phyloP scores from a whole-genome alignment of 2,797 vertebrate genomes.

The Oreortyx pictus region DNA sequence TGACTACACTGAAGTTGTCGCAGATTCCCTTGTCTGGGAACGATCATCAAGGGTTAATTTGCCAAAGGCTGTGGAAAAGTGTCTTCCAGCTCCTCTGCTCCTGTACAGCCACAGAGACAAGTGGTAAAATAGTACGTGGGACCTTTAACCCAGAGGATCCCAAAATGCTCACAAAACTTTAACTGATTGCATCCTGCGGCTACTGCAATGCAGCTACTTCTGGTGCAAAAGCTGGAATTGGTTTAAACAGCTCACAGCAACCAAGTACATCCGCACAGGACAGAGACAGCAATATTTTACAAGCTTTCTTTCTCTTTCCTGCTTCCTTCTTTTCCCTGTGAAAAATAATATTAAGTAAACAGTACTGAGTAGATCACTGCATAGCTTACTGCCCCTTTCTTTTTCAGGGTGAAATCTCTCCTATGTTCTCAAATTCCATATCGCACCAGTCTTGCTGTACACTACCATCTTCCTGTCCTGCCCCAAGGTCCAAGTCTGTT shows the following conservation, averaged over 20 bases:
- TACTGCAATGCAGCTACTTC: conserved; percentile 62
- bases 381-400: background rate
- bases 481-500: background rate
- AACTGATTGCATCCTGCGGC: conserved; percentile 27
- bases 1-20: background rate
- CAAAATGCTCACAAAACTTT: background rate
- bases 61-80: background rate
- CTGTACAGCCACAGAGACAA: background rate
- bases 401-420: background rate
- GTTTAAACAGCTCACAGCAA: conserved; percentile 36
- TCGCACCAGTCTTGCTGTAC: background rate
- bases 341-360: background rate
- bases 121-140: rapidly evolving
- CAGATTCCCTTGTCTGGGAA: background rate
- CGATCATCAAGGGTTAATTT: conserved; percentile 17
- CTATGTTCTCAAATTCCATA: background rate
- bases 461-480: rapidly evolving
- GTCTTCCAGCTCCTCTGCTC: background rate
- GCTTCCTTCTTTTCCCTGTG: background rate
- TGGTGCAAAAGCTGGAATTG: conserved; percentile 49
- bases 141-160: background rate
- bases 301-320: background rate
- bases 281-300: background rate
- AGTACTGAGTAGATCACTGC: background rate
- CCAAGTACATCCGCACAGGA: background rate